Percentiles rank a stretch among this genome's conserved stretches.
These are phyloP conservation scores for Antrozous pallidus DNA, from an alignment of 2,797 vertebrate genomes.

Conservation along the genomic window DNA sequence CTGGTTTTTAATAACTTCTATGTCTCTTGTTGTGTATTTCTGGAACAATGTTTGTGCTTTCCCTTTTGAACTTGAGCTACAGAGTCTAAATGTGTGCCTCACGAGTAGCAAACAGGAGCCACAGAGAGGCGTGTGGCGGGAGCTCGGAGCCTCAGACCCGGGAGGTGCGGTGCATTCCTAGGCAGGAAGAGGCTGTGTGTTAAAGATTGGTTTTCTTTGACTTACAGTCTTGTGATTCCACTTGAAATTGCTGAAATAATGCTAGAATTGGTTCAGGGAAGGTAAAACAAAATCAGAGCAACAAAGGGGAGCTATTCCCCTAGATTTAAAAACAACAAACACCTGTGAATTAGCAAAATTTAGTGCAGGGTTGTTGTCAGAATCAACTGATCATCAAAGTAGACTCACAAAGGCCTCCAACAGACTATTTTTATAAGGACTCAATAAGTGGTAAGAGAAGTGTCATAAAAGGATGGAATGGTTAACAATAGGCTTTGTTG, in stretches of 20 bases:
- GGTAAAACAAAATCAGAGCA: neutral
- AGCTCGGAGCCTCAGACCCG: too few relatives aligned
- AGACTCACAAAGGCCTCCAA: neutral
- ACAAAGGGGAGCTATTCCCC: neutral
- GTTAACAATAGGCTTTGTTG: neutral
- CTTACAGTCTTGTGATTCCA: neutral
- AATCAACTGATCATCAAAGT: neutral
- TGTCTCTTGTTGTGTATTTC: constrained; percentile 15
- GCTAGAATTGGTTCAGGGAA: neutral
- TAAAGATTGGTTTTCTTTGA: neutral
- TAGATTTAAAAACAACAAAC: neutral
- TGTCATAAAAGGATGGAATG: neutral
- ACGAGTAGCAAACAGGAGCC: neutral
- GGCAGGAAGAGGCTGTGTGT: neutral
- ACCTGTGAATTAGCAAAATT: neutral
- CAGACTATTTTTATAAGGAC: neutral
- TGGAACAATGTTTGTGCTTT: neutral
- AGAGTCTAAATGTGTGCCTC: neutral
- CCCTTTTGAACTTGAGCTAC: neutral
- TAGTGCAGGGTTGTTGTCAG: neutral
- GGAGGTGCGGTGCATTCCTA: neutral
- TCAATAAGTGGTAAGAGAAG: neutral
- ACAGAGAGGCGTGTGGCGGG: neutral
- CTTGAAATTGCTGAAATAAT: neutral
- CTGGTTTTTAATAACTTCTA: neutral